phyloP scores from a whole-genome alignment of 1,140 invertebrate genomes.

The Hormaphis cornu region DNA sequence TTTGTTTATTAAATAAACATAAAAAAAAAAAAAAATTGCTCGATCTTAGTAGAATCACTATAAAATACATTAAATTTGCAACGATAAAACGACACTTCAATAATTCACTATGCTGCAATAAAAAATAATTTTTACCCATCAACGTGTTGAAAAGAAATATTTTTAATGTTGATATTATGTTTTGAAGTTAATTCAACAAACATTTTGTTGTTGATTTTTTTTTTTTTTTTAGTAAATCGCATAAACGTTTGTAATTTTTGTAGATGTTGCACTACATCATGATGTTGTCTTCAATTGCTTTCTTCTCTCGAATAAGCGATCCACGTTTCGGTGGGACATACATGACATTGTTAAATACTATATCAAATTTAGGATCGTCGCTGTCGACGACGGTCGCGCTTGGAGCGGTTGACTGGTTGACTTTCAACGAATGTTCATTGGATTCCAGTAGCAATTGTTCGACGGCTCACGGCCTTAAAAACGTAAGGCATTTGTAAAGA shows the following conservation, averaged over 20 bases:
- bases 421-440: conserved; percentile 58
- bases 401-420: conserved; percentile 83
- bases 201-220: too few species aligned
- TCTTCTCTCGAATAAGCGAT: conserved; percentile 81
- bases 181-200: too few species aligned
- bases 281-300: conserved; percentile 72
- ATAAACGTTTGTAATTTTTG: neutral
- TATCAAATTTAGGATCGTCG: conserved; percentile 92
- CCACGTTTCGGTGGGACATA: conserved; percentile 94
- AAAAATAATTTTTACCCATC: too few species aligned
- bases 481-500: neutral
- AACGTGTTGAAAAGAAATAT: too few species aligned
- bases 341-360: conserved; percentile 96
- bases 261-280: conserved; percentile 52
- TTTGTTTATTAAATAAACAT: too few species aligned
- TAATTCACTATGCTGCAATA: too few species aligned
- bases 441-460: neutral
- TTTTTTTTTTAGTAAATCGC: too few species aligned
- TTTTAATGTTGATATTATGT: too few species aligned
- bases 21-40: too few species aligned
- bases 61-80: too few species aligned
- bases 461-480: neutral
- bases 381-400: conserved; percentile 90
- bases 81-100: too few species aligned
- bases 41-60: too few species aligned